These are phyloP conservation scores for Lipotes vexillifer DNA, from an alignment of 2,113 vertebrate genomes.

Conservation along the genomic window DNA sequence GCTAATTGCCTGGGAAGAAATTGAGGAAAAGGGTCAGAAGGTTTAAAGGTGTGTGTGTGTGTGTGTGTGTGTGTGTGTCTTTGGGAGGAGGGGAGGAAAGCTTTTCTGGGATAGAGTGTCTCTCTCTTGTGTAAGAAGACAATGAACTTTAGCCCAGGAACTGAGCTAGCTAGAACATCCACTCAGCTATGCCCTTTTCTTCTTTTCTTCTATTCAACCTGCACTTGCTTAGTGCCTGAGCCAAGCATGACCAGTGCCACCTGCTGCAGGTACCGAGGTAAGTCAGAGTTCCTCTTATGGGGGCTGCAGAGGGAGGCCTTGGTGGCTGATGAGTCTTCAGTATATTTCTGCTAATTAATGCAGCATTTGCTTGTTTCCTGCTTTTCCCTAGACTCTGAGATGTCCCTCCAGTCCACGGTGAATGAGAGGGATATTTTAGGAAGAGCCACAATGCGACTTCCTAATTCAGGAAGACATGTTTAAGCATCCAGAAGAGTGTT, in stretches of 20 bases:
- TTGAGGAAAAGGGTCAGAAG: background rate
- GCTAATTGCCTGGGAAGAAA: background rate
- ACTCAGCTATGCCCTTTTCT: background rate
- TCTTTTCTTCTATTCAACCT: background rate
- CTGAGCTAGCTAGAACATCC: background rate
- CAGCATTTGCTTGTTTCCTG: background rate
- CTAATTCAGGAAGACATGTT: background rate
- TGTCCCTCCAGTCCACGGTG: rapidly evolving
- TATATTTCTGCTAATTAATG: background rate
- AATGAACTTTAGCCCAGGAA: background rate
- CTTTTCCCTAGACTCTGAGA: background rate
- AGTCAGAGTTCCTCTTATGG: background rate
- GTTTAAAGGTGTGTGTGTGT: background rate
- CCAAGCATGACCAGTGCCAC: background rate
- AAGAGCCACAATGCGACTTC: background rate
- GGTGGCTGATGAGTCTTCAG: background rate
- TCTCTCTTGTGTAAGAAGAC: too few species aligned
- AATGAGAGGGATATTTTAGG: background rate
- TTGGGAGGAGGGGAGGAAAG: too few species aligned
- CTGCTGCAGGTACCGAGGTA: background rate
- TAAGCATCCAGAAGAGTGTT: background rate
- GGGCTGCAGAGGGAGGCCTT: background rate
- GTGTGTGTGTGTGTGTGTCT: background rate
- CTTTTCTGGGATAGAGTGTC: too few species aligned
- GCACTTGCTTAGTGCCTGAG: background rate